These are phyloP conservation scores for Sinohyriopsis cumingii DNA, from an alignment of 2,888 invertebrate species.

Conservation along the genomic window DNA sequence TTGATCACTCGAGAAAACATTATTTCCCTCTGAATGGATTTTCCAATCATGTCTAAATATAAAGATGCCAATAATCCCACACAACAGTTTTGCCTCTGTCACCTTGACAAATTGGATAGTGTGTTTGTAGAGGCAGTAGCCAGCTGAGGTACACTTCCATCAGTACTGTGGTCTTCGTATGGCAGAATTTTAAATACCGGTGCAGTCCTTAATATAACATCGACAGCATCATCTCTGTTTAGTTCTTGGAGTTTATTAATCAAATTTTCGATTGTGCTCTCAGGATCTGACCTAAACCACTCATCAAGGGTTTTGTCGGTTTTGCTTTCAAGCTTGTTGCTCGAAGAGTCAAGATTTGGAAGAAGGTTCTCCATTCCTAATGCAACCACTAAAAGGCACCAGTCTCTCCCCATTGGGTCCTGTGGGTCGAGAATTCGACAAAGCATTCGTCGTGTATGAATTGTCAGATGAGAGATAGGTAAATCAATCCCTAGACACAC, in stretches of 20 bases:
- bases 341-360: conserved; percentile 73
- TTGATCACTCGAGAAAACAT: too few relatives aligned
- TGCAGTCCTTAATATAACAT: conserved; percentile 75
- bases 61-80: background rate
- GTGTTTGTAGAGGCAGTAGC: conserved; percentile 63
- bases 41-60: too few relatives aligned
- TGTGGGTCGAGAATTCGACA: conserved; percentile 74
- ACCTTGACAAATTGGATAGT: conserved; percentile 62
- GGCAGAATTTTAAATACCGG: conserved; percentile 52
- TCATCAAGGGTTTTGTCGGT: conserved; percentile 74
- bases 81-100: conserved; percentile 17
- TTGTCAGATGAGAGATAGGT: conserved; percentile 77
- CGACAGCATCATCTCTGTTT: conserved; percentile 78
- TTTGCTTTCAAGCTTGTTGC: conserved; percentile 63
- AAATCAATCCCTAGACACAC: conserved; percentile 76
- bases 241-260: conserved; percentile 77
- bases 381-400: conserved; percentile 76
- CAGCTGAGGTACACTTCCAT: conserved; percentile 39
- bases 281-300: conserved; percentile 72
- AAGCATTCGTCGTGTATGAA: conserved; percentile 75
- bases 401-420: conserved; percentile 76
- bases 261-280: conserved; percentile 75
- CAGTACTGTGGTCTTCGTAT: conserved; percentile 60
- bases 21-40: too few relatives aligned
- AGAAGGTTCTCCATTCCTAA: conserved; percentile 76